Conservation (phyloP, 2,113 vertebrate species). For the Grallaria varia region DNA sequence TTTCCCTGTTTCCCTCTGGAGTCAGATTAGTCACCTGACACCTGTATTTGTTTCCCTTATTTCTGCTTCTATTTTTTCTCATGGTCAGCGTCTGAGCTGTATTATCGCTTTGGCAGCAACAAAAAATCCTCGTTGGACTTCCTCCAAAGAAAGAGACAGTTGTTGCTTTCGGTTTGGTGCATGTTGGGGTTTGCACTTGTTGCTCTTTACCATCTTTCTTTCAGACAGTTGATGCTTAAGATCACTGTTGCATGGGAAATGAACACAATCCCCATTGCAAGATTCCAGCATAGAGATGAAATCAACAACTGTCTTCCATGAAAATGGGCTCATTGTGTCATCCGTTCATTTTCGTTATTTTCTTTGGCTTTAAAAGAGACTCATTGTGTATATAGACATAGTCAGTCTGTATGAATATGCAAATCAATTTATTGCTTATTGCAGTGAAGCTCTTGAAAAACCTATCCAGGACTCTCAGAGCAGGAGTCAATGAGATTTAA, state of each 20-base stretch:
- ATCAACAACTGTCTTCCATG: not conserved
- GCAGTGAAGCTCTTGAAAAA: not conserved
- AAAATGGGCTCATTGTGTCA: not conserved
- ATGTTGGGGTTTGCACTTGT: not conserved
- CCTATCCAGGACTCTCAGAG: not conserved
- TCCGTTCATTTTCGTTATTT: not conserved
- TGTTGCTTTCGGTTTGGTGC: not conserved
- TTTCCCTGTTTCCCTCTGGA: not conserved
- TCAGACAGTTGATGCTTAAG: not conserved
- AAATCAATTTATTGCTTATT: not conserved
- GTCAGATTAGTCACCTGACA: conserved; percentile 32
- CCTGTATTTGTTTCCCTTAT: conserved; percentile 11
- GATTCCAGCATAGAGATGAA: not conserved
- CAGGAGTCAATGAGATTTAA: not conserved
- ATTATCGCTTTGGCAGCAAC: not conserved
- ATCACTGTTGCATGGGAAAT: not conserved
- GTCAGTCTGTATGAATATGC: not conserved
- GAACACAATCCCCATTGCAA: not conserved
- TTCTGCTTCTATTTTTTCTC: conserved; percentile 20
- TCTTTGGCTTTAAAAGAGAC: not conserved
- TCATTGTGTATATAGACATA: not conserved
- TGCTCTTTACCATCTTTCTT: not conserved
- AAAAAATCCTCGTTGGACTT: not conserved
- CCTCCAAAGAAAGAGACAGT: not conserved
- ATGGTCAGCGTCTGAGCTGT: not conserved